Evolutionary conservation across 1,140 invertebrate species (phyloP).

Genomic region (Agrilus planipennis): DNA sequence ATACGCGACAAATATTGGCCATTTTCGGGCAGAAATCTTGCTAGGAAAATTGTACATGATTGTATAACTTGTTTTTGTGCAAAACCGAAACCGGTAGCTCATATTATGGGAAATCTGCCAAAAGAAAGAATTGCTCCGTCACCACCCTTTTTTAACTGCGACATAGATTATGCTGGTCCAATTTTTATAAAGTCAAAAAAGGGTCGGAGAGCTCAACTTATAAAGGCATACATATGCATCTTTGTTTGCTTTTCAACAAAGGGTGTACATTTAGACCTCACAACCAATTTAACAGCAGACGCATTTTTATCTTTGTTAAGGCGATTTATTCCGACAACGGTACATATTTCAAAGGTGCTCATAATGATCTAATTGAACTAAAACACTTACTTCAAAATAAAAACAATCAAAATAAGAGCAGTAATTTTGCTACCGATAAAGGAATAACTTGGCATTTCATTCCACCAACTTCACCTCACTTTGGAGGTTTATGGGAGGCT

Average conservation of each 20-base stretch:
- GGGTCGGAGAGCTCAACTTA: slow-evolving; percentile 13
- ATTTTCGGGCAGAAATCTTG: slow-evolving; percentile 7
- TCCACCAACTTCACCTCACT: slow-evolving; percentile 30
- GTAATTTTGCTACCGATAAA: too few relatives aligned
- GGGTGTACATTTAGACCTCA: too few relatives aligned
- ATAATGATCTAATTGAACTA: too few relatives aligned
- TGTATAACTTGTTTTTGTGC: slow-evolving; percentile 11
- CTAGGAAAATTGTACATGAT: slow-evolving; percentile 5
- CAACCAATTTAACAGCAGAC: too few relatives aligned
- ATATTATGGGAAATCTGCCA: slow-evolving; percentile 31
- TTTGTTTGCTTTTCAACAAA: too few relatives aligned
- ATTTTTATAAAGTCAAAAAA: slow-evolving; percentile 17
- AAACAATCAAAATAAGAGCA: too few relatives aligned
- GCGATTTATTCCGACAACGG: too few relatives aligned
- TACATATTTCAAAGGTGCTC: too few relatives aligned
- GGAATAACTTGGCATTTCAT: slow-evolving; percentile 35
- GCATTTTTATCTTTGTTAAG: too few relatives aligned
- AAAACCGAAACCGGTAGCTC: slow-evolving; percentile 8
- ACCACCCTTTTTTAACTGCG: slow-evolving; percentile 18
- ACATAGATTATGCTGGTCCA: slow-evolving; percentile 30
- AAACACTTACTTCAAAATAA: too few relatives aligned
- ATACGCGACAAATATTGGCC: slow-evolving; percentile 13
- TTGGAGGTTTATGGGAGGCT: slow-evolving; percentile 34
- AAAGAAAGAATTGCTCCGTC: slow-evolving; percentile 14
- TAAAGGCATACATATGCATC: too few relatives aligned